Conservation (phyloP, 2,797 vertebrate genomes). For the Trematomus bernacchii region DNA sequence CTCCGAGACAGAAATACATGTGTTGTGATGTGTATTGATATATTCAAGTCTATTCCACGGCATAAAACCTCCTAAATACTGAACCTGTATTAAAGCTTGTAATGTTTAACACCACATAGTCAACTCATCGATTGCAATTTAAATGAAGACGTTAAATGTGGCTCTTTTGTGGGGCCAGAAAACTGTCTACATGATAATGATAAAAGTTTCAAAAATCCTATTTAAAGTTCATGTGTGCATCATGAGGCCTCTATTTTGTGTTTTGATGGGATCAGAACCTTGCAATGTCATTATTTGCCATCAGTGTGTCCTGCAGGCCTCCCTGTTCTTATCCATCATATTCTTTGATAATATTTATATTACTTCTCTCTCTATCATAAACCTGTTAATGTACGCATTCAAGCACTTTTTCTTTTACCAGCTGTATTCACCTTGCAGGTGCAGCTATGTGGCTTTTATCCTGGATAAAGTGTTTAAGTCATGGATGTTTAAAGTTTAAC, state of each 20-base stretch:
- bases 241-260: constrained; percentile 52
- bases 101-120: background rate
- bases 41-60: background rate
- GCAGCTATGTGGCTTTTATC: too few species aligned
- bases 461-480: too few species aligned
- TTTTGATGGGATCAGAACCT: constrained; percentile 49
- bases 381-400: too few species aligned
- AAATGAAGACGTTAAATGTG: constrained; percentile 22
- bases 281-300: constrained; percentile 54
- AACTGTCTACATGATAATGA: constrained; percentile 18
- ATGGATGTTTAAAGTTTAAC: too few species aligned
- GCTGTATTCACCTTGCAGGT: too few species aligned
- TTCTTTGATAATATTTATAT: background rate
- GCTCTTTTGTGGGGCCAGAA: background rate
- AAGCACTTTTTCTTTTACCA: too few species aligned
- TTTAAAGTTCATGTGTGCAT: constrained; percentile 60
- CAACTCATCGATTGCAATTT: constrained; percentile 10
- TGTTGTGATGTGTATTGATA: background rate
- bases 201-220: constrained; percentile 43
- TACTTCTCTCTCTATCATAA: constrained; percentile 10
- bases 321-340: background rate
- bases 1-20: background rate
- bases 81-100: background rate
- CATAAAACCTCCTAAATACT: background rate
- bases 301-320: constrained; percentile 22